phyloP scores from a whole-genome alignment of 2,888 invertebrate genomes.

The Ceratothoa steindachneri region DNA sequence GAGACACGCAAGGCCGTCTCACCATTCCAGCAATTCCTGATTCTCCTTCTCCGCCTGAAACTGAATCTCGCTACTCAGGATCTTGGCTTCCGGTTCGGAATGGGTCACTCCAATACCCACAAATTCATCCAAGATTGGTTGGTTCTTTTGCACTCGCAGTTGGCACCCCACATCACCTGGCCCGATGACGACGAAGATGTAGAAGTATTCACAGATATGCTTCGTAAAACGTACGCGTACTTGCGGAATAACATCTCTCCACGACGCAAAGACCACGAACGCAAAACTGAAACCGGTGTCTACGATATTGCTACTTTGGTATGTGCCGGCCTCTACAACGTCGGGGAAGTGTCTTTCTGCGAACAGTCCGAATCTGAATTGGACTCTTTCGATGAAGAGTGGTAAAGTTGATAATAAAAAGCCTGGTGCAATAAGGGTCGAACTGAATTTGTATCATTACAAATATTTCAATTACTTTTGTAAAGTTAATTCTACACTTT shows the following conservation, averaged over 20 bases:
- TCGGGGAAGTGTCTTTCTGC: slow-evolving; percentile 16
- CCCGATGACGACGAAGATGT: slow-evolving; percentile 13
- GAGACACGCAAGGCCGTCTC: not conserved
- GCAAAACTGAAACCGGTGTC: not conserved
- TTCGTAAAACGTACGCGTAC: slow-evolving; percentile 14
- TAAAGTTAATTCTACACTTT: no score
- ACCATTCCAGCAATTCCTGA: slow-evolving; percentile 15
- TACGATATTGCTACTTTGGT: slow-evolving; percentile 8
- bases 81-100: not conserved
- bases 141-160: not conserved
- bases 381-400: slow-evolving; percentile 13
- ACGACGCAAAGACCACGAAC: not conserved
- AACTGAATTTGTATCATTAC: no score
- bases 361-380: slow-evolving; percentile 17
- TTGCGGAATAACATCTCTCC: not conserved
- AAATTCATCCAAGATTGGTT: slow-evolving; percentile 4
- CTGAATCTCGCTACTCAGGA: slow-evolving; percentile 6
- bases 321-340: slow-evolving; percentile 22
- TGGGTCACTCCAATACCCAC: not conserved
- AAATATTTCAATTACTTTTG: no score
- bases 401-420: slow-evolving; percentile 1
- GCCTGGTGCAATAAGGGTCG: no score
- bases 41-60: slow-evolving; percentile 6
- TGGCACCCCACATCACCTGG: slow-evolving; percentile 15
- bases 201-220: slow-evolving; percentile 12